phyloP scores from a whole-genome alignment of 2,888 invertebrate species.

The Apamea crenata region DNA sequence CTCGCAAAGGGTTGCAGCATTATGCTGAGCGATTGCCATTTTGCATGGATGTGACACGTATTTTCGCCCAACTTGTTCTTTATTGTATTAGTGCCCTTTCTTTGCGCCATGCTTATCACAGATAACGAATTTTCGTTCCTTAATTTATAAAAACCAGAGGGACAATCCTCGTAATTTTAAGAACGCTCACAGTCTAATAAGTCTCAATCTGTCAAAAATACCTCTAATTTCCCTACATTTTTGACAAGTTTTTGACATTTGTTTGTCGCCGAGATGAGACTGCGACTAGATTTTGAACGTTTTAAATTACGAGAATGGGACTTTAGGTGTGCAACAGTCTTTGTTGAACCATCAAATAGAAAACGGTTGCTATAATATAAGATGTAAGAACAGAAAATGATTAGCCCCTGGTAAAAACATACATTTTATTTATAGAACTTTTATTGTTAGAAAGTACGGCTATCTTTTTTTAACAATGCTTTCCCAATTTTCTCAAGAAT shows the following conservation, averaged over 20 bases:
- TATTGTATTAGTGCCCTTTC: not conserved
- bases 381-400: not conserved
- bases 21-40: not conserved
- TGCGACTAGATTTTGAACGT: no score
- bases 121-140: no score
- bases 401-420: not conserved
- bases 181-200: no score
- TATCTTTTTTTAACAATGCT: conserved; percentile 2
- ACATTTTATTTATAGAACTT: not conserved
- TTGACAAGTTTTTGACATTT: no score
- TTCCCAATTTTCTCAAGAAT: conserved; percentile 26
- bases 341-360: not conserved
- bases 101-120: not conserved
- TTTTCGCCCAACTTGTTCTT: not conserved
- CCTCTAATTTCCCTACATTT: no score
- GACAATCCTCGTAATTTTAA: no score
- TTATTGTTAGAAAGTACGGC: not conserved
- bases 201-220: no score
- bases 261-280: no score
- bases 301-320: no score
- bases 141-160: no score
- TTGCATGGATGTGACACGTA: not conserved
- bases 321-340: no score
- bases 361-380: not conserved
- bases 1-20: not conserved